Evolutionary conservation across 2,797 vertebrate species (phyloP).

Genomic region (Betta splendens): DNA sequence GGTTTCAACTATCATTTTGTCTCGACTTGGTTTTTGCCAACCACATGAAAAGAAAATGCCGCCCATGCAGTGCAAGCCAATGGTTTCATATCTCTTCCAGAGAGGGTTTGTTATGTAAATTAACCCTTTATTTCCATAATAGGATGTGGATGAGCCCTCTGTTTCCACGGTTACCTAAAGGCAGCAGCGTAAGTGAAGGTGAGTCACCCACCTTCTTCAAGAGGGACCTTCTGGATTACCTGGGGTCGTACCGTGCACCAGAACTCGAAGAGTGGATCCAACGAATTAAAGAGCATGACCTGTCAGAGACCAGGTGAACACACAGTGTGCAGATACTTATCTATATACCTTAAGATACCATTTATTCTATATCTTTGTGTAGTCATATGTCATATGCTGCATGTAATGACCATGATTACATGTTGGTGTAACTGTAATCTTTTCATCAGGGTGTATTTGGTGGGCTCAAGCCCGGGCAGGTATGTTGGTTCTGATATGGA

Average conservation of each 20-base stretch:
- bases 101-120: neutral
- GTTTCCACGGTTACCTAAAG: constrained; percentile 86
- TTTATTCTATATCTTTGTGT: neutral
- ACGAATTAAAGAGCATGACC: constrained; percentile 88
- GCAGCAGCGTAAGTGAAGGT: constrained; percentile 77
- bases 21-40: neutral
- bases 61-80: neutral
- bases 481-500: constrained; percentile 90
- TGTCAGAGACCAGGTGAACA: constrained; percentile 88
- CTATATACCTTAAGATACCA: neutral
- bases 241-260: constrained; percentile 85
- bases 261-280: constrained; percentile 89
- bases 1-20: neutral
- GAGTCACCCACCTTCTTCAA: constrained; percentile 94
- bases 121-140: constrained; percentile 18
- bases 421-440: neutral
- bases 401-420: neutral
- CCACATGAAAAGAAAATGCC: neutral
- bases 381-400: neutral
- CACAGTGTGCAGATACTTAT: neutral
- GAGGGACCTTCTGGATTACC: constrained; percentile 90
- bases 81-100: neutral
- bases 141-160: constrained; percentile 97
- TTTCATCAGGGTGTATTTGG: constrained; percentile 85
- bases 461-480: constrained; percentile 94